These are phyloP conservation scores for Eulemur albifrons DNA, from an alignment of 2,797 vertebrate species.

Conservation along the genomic window DNA sequence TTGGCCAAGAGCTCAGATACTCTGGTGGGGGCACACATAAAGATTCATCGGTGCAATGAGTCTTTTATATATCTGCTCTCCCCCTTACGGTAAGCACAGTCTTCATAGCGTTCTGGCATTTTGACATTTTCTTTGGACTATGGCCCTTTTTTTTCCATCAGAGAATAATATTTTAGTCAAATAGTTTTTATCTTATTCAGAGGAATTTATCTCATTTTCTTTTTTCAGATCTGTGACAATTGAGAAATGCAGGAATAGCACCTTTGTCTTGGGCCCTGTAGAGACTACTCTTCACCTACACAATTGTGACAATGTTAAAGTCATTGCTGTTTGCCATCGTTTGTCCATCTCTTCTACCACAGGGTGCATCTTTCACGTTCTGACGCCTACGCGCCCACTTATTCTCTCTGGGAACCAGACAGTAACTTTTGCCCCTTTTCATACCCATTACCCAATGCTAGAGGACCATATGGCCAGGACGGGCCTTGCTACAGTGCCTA, in stretches of 20 bases:
- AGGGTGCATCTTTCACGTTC: slow-evolving; percentile 87
- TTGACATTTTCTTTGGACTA: neutral
- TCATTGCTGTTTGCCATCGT: slow-evolving; percentile 90
- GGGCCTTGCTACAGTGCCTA: slow-evolving; percentile 95
- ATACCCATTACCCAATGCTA: slow-evolving; percentile 94
- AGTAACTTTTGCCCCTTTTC: slow-evolving; percentile 93
- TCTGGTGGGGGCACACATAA: slow-evolving; percentile 91
- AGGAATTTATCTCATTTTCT: neutral
- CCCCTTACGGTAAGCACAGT: slow-evolving; percentile 90
- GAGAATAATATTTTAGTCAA: neutral
- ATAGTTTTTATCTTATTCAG: neutral
- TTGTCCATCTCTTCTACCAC: slow-evolving; percentile 89
- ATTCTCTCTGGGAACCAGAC: slow-evolving; percentile 91
- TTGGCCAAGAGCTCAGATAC: slow-evolving; percentile 96
- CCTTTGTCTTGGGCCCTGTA: slow-evolving; percentile 95
- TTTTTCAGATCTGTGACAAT: slow-evolving; percentile 91
- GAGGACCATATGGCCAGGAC: slow-evolving; percentile 97
- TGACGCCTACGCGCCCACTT: slow-evolving; percentile 93
- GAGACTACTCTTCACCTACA: slow-evolving; percentile 92
- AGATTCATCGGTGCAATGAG: slow-evolving; percentile 94
- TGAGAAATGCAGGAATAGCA: slow-evolving; percentile 94
- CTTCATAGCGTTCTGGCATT: neutral
- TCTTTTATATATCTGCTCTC: slow-evolving; percentile 97
- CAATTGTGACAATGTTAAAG: slow-evolving; percentile 90
- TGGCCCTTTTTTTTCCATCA: neutral